These are phyloP conservation scores for Dusona sp. DNA, from an alignment of 2,888 invertebrate genomes.

Conservation along the genomic window DNA sequence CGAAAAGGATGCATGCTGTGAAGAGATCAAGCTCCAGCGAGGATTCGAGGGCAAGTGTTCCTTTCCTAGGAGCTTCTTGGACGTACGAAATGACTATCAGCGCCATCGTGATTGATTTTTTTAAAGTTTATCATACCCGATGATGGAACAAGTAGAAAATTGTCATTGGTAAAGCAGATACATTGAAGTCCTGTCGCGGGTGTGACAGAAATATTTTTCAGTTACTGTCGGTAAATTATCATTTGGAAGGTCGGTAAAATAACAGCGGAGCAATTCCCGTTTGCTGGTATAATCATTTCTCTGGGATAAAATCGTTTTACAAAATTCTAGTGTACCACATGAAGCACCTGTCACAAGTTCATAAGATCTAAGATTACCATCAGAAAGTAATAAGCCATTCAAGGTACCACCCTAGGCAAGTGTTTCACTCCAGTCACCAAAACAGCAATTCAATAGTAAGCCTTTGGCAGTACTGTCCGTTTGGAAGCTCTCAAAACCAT, in stretches of 20 bases:
- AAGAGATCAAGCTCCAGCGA: constrained; percentile 42
- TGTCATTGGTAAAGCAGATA: not conserved
- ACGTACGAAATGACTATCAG: not conserved
- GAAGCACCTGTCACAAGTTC: not conserved
- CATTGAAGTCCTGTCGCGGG: not conserved
- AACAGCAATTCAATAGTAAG: not conserved
- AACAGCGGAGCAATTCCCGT: not conserved
- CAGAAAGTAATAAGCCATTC: not conserved
- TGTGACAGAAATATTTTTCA: not conserved
- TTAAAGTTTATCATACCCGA: constrained; percentile 10
- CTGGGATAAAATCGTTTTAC: not conserved
- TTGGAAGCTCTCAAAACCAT: no score
- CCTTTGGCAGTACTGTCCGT: not conserved
- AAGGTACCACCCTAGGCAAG: not conserved
- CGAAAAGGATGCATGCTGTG: constrained; percentile 34
- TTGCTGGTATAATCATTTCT: not conserved
- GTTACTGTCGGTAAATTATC: constrained; percentile 29
- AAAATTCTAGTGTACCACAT: constrained; percentile 1
- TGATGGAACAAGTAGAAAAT: constrained; percentile 18
- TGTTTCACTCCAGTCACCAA: not conserved
- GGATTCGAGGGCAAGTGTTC: constrained; percentile 31
- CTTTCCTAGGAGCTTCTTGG: constrained; percentile 5
- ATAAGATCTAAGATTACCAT: not conserved
- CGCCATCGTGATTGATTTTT: constrained; percentile 37
- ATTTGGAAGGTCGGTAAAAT: not conserved